Percentiles rank a stretch among this genome's conserved stretches.
These are phyloP conservation scores for Asarcornis scutulata DNA, from an alignment of 2,113 vertebrate genomes.

Conservation along the genomic window DNA sequence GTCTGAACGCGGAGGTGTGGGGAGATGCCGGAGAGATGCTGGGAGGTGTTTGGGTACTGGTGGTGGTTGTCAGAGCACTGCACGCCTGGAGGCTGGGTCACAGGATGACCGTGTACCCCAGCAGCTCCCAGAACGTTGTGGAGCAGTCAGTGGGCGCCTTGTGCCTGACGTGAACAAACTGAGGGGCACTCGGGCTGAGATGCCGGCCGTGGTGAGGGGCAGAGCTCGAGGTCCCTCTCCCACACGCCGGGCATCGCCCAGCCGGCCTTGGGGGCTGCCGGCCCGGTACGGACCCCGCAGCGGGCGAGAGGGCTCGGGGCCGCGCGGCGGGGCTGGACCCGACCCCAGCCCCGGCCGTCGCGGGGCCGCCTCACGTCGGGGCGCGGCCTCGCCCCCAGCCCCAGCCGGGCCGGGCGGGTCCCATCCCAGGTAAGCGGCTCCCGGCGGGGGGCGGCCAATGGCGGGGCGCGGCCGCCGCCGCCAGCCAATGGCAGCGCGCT, in stretches of 20 bases:
- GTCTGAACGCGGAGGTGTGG: fast-evolving
- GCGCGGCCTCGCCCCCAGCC: too few relatives aligned
- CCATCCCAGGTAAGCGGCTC: slow-evolving; percentile 38
- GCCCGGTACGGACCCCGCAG: not conserved
- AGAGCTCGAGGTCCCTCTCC: not conserved
- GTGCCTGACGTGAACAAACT: not conserved
- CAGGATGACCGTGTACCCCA: too few relatives aligned
- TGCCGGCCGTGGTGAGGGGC: not conserved
- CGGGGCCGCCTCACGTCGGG: too few relatives aligned
- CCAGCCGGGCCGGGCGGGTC: too few relatives aligned
- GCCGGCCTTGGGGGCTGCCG: not conserved
- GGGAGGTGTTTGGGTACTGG: fast-evolving
- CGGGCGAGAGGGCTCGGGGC: too few relatives aligned
- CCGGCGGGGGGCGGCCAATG: not conserved
- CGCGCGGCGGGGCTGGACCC: too few relatives aligned
- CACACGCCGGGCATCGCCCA: not conserved
- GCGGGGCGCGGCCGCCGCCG: not conserved
- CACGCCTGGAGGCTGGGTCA: too few relatives aligned
- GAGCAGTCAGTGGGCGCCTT: not conserved
- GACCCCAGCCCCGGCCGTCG: too few relatives aligned
- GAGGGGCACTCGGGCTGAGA: too few relatives aligned
- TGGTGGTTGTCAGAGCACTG: not conserved
- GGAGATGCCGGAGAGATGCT: not conserved
- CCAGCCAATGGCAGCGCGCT: slow-evolving; percentile 36
- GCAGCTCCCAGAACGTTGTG: not conserved